Evolutionary conservation across 2,888 invertebrate species (phyloP).

Genomic region (Plebejus argus): DNA sequence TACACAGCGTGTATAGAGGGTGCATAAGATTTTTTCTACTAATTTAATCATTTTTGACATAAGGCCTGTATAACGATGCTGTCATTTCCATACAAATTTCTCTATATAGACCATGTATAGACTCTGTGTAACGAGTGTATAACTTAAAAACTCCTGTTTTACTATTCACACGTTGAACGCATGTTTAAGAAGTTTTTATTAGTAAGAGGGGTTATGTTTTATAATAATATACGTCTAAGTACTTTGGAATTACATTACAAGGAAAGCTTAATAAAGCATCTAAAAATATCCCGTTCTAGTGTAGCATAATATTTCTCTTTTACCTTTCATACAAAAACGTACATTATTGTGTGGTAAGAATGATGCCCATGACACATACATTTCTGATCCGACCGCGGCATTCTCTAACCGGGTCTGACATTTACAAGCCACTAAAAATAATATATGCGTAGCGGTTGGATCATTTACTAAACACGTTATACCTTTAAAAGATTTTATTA

Average conservation of each 20-base stretch:
- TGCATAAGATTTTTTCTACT: too few species aligned
- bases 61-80: too few species aligned
- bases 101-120: too few species aligned
- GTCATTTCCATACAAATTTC: too few species aligned
- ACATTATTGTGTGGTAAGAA: not conserved
- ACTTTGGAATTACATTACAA: not conserved
- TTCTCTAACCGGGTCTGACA: not conserved
- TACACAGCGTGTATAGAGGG: too few species aligned
- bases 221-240: too few species aligned
- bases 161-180: too few species aligned
- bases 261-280: not conserved
- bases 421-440: slow-evolving; percentile 14
- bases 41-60: too few species aligned
- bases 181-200: too few species aligned
- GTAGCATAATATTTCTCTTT: not conserved
- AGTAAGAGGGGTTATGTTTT: too few species aligned
- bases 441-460: not conserved
- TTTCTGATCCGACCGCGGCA: not conserved
- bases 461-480: not conserved
- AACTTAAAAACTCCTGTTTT: too few species aligned
- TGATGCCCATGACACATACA: not conserved
- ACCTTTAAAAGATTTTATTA: not conserved
- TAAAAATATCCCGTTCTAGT: not conserved
- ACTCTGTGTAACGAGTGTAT: too few species aligned
- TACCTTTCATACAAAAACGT: not conserved